Base-by-base conservation (phyloP, 2,797 vertebrate species). In the Enteromius trimaculatus region DNA sequence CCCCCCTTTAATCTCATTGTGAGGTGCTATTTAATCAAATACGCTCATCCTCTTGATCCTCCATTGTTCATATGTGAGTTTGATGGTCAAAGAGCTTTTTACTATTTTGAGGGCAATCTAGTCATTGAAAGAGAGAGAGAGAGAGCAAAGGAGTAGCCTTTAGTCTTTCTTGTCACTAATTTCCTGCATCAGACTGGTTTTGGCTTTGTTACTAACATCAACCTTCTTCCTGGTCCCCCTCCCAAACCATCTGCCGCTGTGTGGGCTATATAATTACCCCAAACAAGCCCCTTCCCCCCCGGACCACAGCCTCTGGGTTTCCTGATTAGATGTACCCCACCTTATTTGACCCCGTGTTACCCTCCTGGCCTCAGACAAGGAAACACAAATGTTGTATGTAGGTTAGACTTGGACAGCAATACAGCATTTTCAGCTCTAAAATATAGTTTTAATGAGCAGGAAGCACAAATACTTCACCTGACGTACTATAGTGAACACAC, bases 191-290 rank as follows among this genome's bases (percentile, higher is more conserved):
- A 60, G 47, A 29, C 51, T 80, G 84, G 85, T 84, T 87, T 85
- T 81, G 74, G 51, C 39, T 66, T 58, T 79, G 71, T 37, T 77
- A 51, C 39, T 65, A 69, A 47, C 81, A 81, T 84, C 42, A 72
- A 84, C 51, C 60, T 60, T 72, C 75, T 60, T 11, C 34, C 31
- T 23, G 3, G 79, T 39, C 29, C 76, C 53, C 42, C 71, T 76
- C 62, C 74, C 55, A 75, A 76, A 17, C 89, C 88, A 87, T 88
- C 87, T 89, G 88, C 80, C 77, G 34, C 64, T 47, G 71, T 60
- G 83, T 83, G 77, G 44, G 62, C 44, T 79, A 37, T 76, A 69
- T 81, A 84, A 86, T 88, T 85, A 88, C 65, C 78, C 39, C 37
- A 77, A 72, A 42, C 34, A 81, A 77, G 44, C 78, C 78, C 69